A percentile compares a stretch with the other conserved stretches of the same genome.
These are phyloP conservation scores for Tinamus major DNA, from an alignment of 2,797 vertebrate species.

Conservation along the genomic window DNA sequence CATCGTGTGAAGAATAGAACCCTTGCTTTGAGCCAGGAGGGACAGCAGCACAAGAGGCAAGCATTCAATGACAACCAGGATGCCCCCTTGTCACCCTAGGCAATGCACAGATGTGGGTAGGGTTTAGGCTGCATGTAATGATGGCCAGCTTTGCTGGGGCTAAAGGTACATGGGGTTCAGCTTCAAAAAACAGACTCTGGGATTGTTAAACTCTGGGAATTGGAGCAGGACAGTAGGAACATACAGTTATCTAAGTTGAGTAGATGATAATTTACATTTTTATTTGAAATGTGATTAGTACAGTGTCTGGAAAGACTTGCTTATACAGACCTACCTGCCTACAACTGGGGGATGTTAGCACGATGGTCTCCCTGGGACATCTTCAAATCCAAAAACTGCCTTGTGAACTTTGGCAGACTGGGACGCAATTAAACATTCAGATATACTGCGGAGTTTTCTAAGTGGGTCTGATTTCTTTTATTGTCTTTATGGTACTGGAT, in stretches of 20 bases:
- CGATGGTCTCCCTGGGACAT: neutral
- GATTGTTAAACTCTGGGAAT: neutral
- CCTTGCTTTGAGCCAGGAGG: neutral
- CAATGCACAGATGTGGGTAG: accelerated
- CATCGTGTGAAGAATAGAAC: neutral
- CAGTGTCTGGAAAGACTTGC: neutral
- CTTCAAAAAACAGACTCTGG: neutral
- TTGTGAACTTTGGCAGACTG: neutral
- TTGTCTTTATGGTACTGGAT: neutral
- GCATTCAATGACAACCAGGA: neutral
- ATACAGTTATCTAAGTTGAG: neutral
- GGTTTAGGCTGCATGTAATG: neutral
- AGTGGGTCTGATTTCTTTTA: neutral
- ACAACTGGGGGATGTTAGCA: neutral
- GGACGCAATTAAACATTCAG: neutral
- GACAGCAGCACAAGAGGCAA: neutral
- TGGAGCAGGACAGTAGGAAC: accelerated
- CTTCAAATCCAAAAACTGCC: neutral
- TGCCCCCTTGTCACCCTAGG: constrained; percentile 46
- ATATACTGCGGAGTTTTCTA: neutral
- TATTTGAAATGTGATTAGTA: neutral
- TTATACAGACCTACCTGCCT: neutral
- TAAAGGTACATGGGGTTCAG: constrained; percentile 41
- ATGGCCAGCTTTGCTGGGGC: neutral
- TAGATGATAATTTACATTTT: neutral